These are phyloP conservation scores for Pogonophryne albipinna DNA, from an alignment of 2,797 vertebrate genomes.

Conservation along the genomic window DNA sequence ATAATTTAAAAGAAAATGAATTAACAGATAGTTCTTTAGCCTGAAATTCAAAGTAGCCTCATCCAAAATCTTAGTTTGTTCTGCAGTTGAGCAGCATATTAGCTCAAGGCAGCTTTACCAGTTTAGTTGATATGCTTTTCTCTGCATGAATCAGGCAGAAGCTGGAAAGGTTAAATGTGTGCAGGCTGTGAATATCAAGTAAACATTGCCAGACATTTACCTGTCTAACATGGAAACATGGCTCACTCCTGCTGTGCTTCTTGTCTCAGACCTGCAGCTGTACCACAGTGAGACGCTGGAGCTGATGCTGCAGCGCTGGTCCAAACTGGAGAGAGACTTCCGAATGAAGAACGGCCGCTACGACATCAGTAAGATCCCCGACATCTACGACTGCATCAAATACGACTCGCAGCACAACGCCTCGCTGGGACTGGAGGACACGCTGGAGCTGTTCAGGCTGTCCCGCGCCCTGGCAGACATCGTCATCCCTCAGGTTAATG, in stretches of 20 bases:
- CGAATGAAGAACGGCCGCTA: slow-evolving; percentile 94
- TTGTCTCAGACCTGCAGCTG: slow-evolving; percentile 90
- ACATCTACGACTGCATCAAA: slow-evolving; percentile 98
- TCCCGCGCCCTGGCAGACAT: slow-evolving; percentile 95
- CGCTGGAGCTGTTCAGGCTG: slow-evolving; percentile 91
- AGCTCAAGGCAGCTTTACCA: too few species aligned
- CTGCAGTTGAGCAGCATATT: too few species aligned
- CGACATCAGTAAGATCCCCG: slow-evolving; percentile 98
- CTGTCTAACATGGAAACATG: neutral
- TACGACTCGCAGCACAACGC: slow-evolving; percentile 96
- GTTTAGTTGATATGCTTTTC: neutral
- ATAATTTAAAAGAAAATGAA: too few species aligned
- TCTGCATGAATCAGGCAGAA: neutral
- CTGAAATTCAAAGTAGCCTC: too few species aligned
- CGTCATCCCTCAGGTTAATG: slow-evolving; percentile 93
- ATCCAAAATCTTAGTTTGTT: too few species aligned
- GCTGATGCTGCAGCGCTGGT: slow-evolving; percentile 97
- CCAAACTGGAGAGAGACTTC: slow-evolving; percentile 95
- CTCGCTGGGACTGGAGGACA: slow-evolving; percentile 90
- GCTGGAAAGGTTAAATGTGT: neutral
- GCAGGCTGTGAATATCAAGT: neutral
- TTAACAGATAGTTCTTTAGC: too few species aligned
- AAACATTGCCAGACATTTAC: neutral
- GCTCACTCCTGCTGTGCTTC: neutral
- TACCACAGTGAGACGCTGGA: slow-evolving; percentile 97